Evolutionary conservation across 2,797 vertebrate genomes (phyloP).

Genomic region (Pipistrellus pipistrellus): DNA sequence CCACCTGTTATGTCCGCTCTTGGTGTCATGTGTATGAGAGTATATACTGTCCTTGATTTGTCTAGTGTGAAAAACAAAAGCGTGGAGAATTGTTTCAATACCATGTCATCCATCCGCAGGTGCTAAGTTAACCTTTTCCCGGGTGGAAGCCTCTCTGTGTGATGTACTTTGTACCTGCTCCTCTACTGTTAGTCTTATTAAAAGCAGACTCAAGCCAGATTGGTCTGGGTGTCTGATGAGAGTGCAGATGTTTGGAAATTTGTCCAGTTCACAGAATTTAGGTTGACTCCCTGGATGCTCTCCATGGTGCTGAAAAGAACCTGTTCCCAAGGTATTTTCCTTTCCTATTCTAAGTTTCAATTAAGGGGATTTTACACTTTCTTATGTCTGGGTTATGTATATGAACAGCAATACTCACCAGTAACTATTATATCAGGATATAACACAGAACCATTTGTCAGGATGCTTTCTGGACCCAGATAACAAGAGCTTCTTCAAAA

Average conservation of each 20-base stretch:
- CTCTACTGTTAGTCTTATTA: not conserved
- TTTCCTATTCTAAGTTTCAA: not conserved
- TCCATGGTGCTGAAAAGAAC: not conserved
- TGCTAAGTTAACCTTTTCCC: not conserved
- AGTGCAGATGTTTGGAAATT: not conserved
- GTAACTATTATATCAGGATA: not conserved
- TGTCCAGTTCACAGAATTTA: not conserved
- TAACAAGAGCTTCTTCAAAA: not conserved
- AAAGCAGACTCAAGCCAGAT: not conserved
- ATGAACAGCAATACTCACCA: too few relatives aligned
- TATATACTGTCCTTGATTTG: not conserved
- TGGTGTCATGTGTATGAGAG: not conserved
- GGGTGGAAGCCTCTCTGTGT: not conserved
- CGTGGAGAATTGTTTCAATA: not conserved
- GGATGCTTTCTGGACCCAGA: not conserved
- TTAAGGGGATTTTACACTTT: not conserved
- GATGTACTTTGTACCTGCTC: not conserved
- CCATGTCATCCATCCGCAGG: not conserved
- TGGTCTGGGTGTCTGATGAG: not conserved
- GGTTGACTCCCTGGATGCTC: not conserved
- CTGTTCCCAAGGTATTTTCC: not conserved
- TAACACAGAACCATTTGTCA: not conserved
- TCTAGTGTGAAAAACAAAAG: not conserved
- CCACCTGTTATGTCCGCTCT: not conserved
- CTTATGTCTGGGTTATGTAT: not conserved